Conservation (phyloP, 2,888 invertebrate species). For the Mythimna lalbum region DNA sequence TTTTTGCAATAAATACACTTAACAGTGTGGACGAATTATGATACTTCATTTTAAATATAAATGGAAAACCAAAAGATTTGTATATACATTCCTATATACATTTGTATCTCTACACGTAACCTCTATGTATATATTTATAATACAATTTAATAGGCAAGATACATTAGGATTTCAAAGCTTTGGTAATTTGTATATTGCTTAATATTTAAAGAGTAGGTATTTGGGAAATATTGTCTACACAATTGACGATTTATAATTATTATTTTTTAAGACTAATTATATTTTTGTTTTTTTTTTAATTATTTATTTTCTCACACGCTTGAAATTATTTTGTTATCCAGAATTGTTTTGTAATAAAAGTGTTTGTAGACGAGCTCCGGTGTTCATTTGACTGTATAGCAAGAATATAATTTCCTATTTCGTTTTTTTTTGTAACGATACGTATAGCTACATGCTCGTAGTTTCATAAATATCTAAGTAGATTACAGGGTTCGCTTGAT, state of each 20-base stretch:
- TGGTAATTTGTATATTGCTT: conserved; percentile 62
- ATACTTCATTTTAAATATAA: conserved; percentile 73
- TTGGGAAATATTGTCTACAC: conserved; percentile 84
- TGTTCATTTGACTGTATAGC: conserved; percentile 18
- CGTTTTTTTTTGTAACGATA: conserved; percentile 35
- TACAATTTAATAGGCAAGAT: conserved; percentile 54
- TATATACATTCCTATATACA: conserved; percentile 64
- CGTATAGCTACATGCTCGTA: conserved; percentile 25
- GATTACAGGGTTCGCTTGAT: conserved; percentile 40
- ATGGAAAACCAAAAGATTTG: conserved; percentile 33
- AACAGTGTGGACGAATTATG: conserved; percentile 86
- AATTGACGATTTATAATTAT: conserved; percentile 79
- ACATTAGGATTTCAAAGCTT: conserved; percentile 58
- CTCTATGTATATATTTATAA: conserved; percentile 43
- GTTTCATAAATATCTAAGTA: conserved; percentile 41
- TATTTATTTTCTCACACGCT: conserved; percentile 17
- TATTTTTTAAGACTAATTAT: conserved; percentile 42
- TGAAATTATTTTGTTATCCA: background rate
- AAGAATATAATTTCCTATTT: conserved; percentile 47
- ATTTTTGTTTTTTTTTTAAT: conserved; percentile 3
- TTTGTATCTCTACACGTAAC: conserved; percentile 53
- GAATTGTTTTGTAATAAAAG: background rate
- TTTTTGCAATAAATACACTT: conserved; percentile 78
- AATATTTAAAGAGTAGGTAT: conserved; percentile 58
- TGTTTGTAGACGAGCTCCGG: conserved; percentile 13